Percentiles rank a stretch among this genome's conserved stretches.
Conservation (phyloP, 2,888 invertebrate species). For the Limnephilus rhombicus region DNA sequence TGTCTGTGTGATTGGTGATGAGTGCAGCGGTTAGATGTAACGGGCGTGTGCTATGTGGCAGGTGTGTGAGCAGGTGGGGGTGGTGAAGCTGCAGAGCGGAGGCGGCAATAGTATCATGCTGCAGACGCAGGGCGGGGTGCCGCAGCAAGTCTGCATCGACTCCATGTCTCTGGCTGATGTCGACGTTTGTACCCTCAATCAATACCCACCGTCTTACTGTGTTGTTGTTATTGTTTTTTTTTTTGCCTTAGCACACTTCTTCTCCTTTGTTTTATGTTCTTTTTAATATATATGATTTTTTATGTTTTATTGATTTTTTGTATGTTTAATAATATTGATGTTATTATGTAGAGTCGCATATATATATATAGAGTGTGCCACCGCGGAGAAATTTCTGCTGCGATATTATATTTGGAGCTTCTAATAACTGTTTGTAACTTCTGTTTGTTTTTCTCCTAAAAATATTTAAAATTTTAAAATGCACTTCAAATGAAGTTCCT, state of each 20-base stretch:
- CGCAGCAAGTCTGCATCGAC: slow-evolving; percentile 86
- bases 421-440: too few relatives aligned
- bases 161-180: slow-evolving; percentile 86
- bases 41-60: slow-evolving; percentile 42
- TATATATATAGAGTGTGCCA: not conserved
- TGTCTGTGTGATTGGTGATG: not conserved
- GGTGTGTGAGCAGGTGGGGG: slow-evolving; percentile 67
- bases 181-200: slow-evolving; percentile 80
- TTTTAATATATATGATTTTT: not conserved
- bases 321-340: not conserved
- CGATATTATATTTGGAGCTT: not conserved
- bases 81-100: slow-evolving; percentile 74
- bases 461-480: not conserved
- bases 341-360: not conserved
- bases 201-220: slow-evolving; percentile 30
- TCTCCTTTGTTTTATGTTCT: slow-evolving; percentile 60
- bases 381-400: not conserved
- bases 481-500: not conserved
- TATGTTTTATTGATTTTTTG: not conserved
- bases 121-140: slow-evolving; percentile 62
- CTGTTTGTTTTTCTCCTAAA: too few relatives aligned
- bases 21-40: not conserved
- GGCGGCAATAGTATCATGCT: slow-evolving; percentile 55
- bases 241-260: slow-evolving; percentile 53
- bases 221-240: not conserved